Evolutionary conservation across 2,797 vertebrate species (phyloP).

Genomic region (Zalophus californianus): DNA sequence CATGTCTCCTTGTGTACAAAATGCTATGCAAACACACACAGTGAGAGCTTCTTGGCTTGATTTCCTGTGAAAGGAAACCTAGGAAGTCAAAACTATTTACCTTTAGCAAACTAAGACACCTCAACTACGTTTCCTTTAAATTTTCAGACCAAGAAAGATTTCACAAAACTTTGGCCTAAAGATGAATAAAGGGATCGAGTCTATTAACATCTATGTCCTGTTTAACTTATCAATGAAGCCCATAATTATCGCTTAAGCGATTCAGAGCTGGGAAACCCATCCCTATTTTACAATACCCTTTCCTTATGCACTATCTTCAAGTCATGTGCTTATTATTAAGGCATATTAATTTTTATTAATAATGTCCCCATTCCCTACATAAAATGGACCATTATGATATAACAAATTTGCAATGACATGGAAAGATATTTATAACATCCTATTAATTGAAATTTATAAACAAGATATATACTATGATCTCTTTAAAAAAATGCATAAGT

Average conservation of each 20-base stretch:
- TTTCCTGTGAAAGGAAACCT: slow-evolving; percentile 46
- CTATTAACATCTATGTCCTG: not conserved
- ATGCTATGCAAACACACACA: slow-evolving; percentile 12
- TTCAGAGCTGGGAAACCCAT: not conserved
- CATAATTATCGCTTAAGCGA: not conserved
- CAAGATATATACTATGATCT: not conserved
- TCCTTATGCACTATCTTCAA: slow-evolving; percentile 22
- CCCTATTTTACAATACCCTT: not conserved
- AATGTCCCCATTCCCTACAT: slow-evolving; percentile 10
- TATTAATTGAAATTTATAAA: slow-evolving; percentile 46
- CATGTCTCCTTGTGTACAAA: not conserved
- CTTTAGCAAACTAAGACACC: slow-evolving; percentile 29
- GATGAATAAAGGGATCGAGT: slow-evolving; percentile 47
- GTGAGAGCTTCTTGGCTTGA: not conserved
- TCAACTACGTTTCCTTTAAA: slow-evolving; percentile 26
- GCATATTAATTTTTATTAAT: slow-evolving; percentile 36
- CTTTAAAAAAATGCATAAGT: not conserved
- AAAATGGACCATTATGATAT: not conserved
- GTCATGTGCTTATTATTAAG: not conserved
- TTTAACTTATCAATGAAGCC: slow-evolving; percentile 27
- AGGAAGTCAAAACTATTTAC: slow-evolving; percentile 49
- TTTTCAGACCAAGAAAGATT: slow-evolving; percentile 50
- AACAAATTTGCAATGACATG: slow-evolving; percentile 23
- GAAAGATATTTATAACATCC: slow-evolving; percentile 19
- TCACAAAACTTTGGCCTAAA: slow-evolving; percentile 53